Base-by-base conservation (phyloP, 2,113 vertebrate species). In the Setophaga kirtlandii region DNA sequence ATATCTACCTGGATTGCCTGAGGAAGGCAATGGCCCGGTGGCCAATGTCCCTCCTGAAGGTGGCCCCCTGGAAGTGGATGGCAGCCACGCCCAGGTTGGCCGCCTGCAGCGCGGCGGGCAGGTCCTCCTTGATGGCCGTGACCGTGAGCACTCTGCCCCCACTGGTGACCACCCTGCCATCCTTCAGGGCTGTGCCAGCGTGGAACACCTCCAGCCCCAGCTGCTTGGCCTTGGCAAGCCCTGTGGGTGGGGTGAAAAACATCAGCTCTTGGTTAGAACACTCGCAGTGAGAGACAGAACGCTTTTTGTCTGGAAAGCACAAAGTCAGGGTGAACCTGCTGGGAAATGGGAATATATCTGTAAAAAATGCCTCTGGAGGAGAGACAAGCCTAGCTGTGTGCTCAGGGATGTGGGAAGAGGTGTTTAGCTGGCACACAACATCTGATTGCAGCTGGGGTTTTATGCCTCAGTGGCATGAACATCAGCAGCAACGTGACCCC, bases 111-210 rank as follows among this genome's bases (percentile, higher is more conserved):
- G 99, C 99, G 7, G 81, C 58, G 33, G 97, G 82, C 35, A 99
- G 96, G 33, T 98, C 98, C 14, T 98, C 90, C 33, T 65, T 76
- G 76, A 99, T 84, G 0, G 99, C 98, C 0, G 99, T 99, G 39
- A 99, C 98, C 0, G 99, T 97, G 19, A 99, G 98, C 65, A 99
- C 99, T 77, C 99, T 98, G 37, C 99, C 99, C 1, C 99, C 99
- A 0, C 93, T 99, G 68, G 99, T 99, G 27, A 99, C 97, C 81
- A 99, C 97, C 56, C 71, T 97, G 46, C 98, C 98, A 1, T 98
- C 98, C 83, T 98, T 98, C 35, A 99, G 94, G 12, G 98, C 89
- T 0, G 99, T 99, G 74, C 99, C 99, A 0, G 99, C 99, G 11
- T 99, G 99, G 97, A 99, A 99, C 37, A 99, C 99, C 96, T 99